Evolutionary conservation across 1,140 invertebrate genomes (phyloP).

Genomic region (Lethrus apterus): DNA sequence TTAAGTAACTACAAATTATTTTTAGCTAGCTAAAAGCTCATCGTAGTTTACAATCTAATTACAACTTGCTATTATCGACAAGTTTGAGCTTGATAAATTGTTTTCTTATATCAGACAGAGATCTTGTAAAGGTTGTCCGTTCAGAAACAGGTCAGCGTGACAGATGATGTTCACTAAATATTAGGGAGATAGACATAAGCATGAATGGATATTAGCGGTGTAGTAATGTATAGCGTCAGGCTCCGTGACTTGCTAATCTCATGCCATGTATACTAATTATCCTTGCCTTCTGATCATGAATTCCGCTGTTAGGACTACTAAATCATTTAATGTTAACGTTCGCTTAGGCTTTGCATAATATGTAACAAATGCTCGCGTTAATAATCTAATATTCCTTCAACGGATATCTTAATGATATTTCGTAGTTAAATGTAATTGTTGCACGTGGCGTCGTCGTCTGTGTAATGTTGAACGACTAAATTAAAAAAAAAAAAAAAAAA

Average conservation of each 20-base stretch:
- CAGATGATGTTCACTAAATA: slow-evolving; percentile 13
- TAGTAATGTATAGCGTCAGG: slow-evolving; percentile 8
- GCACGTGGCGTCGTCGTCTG: too few species aligned
- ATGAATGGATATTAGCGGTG: slow-evolving; percentile 1
- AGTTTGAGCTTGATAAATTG: slow-evolving; percentile 12
- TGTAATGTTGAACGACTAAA: too few species aligned
- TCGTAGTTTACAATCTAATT: too few species aligned
- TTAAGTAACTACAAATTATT: too few species aligned
- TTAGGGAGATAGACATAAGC: slow-evolving; percentile 12
- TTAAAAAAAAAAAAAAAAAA: too few species aligned
- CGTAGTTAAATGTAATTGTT: too few species aligned
- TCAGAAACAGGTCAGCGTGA: background rate
- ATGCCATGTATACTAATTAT: slow-evolving; percentile 22
- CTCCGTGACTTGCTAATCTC: slow-evolving; percentile 15
- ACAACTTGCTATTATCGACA: slow-evolving; percentile 14
- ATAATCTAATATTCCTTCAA: too few species aligned
- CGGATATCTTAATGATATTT: too few species aligned
- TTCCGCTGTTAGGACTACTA: slow-evolving; percentile 20
- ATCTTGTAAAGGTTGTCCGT: background rate
- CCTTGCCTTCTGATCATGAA: slow-evolving; percentile 23
- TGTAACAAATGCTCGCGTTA: too few species aligned
- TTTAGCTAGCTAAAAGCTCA: too few species aligned
- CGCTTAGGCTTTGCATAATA: background rate
- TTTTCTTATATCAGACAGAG: slow-evolving; percentile 5
- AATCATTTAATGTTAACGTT: slow-evolving; percentile 23